These are phyloP conservation scores for Nannobrachium achirus DNA, from an alignment of 2,113 vertebrate genomes.

Conservation along the genomic window DNA sequence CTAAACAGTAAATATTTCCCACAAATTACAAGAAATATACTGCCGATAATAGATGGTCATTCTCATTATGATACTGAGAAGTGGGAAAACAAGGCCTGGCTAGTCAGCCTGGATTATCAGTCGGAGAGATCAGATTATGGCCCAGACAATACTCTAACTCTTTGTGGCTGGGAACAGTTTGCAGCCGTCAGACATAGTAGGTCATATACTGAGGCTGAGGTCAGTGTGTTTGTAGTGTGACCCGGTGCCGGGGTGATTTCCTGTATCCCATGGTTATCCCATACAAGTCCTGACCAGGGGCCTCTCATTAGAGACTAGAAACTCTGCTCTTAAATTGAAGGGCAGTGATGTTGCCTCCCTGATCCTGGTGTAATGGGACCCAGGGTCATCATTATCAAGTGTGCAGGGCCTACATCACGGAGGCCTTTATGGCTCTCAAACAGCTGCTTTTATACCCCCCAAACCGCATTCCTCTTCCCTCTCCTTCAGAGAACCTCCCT, in stretches of 20 bases:
- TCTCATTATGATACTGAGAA: too few relatives aligned
- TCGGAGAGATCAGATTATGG: background rate
- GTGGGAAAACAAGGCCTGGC: too few relatives aligned
- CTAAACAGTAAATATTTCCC: too few relatives aligned
- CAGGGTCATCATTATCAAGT: constrained; percentile 76
- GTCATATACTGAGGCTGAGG: constrained; percentile 26
- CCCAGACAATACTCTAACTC: background rate
- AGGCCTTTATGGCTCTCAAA: constrained; percentile 66
- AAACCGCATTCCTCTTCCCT: constrained; percentile 63
- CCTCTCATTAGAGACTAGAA: constrained; percentile 70
- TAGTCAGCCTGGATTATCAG: too few relatives aligned
- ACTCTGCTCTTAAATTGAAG: constrained; percentile 68
- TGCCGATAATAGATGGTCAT: too few relatives aligned
- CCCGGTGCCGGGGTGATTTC: constrained; percentile 46
- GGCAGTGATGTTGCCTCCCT: constrained; percentile 64
- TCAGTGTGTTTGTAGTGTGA: constrained; percentile 47
- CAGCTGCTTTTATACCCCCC: constrained; percentile 67
- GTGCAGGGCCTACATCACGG: constrained; percentile 64
- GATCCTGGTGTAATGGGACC: constrained; percentile 71
- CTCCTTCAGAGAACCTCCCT: constrained; percentile 41
- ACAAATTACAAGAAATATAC: too few relatives aligned
- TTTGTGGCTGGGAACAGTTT: background rate
- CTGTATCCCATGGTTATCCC: constrained; percentile 48
- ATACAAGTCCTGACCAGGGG: constrained; percentile 37
- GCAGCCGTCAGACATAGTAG: constrained; percentile 2